Evolutionary conservation across 2,113 vertebrate genomes (phyloP).

Genomic region (Ibidorhyncha struthersii): DNA sequence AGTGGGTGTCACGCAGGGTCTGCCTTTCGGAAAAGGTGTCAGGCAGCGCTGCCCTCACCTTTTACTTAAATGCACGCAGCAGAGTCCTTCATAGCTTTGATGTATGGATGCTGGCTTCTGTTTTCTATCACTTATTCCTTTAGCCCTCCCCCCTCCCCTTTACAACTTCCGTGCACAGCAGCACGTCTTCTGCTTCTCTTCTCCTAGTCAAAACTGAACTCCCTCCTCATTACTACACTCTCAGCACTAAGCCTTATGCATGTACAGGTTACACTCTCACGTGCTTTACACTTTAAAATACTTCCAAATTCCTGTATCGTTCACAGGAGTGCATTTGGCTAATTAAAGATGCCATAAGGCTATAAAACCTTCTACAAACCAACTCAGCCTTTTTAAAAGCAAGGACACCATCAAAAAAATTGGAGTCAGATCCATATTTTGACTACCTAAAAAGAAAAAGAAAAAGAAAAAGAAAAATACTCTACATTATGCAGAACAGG

Average conservation of each 20-base stretch:
- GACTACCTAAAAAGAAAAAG: neutral
- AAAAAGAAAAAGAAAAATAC: too few relatives aligned
- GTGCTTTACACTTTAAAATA: neutral
- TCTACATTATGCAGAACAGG: neutral
- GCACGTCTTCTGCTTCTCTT: neutral
- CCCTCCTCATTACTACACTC: neutral
- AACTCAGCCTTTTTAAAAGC: neutral
- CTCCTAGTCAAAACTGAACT: slow-evolving; percentile 36
- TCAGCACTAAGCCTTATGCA: neutral
- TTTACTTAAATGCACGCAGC: neutral
- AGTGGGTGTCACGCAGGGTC: neutral
- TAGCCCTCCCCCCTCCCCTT: neutral
- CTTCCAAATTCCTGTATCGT: neutral
- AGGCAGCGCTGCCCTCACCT: neutral
- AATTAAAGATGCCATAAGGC: neutral
- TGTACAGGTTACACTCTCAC: neutral
- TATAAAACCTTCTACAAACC: neutral
- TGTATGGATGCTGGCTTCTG: neutral
- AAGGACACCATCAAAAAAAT: neutral
- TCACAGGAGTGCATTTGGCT: neutral
- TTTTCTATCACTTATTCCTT: neutral
- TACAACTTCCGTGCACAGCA: neutral
- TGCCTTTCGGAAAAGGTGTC: neutral
- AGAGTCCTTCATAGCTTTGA: neutral
- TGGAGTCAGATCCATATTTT: neutral